These are phyloP conservation scores for Phylloscopus trochilus DNA, from an alignment of 2,113 vertebrate species.

Conservation along the genomic window DNA sequence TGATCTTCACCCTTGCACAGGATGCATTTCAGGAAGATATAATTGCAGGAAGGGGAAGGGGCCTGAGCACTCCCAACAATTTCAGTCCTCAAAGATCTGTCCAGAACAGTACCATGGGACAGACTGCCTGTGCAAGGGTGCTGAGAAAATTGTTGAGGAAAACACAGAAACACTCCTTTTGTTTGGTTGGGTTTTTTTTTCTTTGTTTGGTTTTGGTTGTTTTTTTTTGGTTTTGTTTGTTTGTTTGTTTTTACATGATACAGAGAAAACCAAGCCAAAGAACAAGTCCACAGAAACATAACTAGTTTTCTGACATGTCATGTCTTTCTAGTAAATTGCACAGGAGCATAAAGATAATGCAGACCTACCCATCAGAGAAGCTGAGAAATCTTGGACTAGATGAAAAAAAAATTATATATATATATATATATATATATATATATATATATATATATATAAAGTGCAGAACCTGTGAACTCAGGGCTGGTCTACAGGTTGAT, in stretches of 20 bases:
- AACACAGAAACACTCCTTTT: neutral
- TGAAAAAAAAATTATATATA: neutral
- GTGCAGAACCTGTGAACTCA: neutral
- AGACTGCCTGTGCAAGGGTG: neutral
- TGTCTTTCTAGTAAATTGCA: neutral
- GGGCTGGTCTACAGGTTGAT: neutral
- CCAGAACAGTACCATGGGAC: neutral
- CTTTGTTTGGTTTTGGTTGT: neutral
- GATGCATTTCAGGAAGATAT: conserved; percentile 26
- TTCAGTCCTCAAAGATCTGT: neutral
- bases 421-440: too few relatives aligned
- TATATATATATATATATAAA: too few relatives aligned
- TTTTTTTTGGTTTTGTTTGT: too few relatives aligned
- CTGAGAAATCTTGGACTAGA: neutral
- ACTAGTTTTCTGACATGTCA: neutral
- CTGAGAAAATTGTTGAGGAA: neutral
- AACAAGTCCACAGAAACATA: neutral
- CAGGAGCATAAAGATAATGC: neutral
- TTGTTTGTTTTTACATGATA: neutral
- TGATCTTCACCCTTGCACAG: conserved; percentile 45
- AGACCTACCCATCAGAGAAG: neutral
- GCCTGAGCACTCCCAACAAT: neutral
- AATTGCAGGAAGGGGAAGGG: conserved; percentile 45
- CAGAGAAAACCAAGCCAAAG: neutral
- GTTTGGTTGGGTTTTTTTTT: neutral